Conservation (phyloP, 2,888 invertebrate genomes). For the Nymphalis polychloros region DNA sequence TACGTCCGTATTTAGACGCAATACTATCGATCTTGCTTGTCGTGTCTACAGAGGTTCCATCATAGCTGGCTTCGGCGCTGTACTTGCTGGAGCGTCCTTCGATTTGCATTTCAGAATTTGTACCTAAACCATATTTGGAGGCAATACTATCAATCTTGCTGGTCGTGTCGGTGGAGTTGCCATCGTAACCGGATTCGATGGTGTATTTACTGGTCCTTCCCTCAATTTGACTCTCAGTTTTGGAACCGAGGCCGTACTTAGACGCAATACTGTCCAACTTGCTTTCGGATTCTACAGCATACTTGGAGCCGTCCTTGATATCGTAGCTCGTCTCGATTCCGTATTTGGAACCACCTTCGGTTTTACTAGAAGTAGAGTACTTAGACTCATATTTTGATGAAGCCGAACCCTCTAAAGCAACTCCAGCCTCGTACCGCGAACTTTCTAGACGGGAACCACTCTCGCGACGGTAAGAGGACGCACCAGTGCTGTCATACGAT, state of each 20-base stretch:
- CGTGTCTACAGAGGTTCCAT: slow-evolving; percentile 46
- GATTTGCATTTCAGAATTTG: slow-evolving; percentile 54
- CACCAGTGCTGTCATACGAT: slow-evolving; percentile 60
- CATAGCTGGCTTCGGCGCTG: slow-evolving; percentile 55
- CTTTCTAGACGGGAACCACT: slow-evolving; percentile 66
- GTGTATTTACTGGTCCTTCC: slow-evolving; percentile 42
- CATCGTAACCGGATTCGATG: slow-evolving; percentile 43
- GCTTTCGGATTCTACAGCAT: slow-evolving; percentile 55
- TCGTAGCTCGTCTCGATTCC: slow-evolving; percentile 54
- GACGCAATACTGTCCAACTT: slow-evolving; percentile 63
- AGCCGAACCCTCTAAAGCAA: slow-evolving; percentile 60
- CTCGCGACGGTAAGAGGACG: slow-evolving; percentile 66
- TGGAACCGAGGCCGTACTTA: slow-evolving; percentile 66
- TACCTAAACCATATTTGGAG: slow-evolving; percentile 52
- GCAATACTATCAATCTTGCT: slow-evolving; percentile 55
- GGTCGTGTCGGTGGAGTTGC: slow-evolving; percentile 43
- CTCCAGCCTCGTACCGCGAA: slow-evolving; percentile 57
- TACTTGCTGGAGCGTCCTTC: slow-evolving; percentile 57
- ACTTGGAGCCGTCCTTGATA: slow-evolving; percentile 48
- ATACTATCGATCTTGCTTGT: slow-evolving; percentile 58
- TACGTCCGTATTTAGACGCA: slow-evolving; percentile 57
- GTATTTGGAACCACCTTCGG: slow-evolving; percentile 48
- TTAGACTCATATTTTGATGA: slow-evolving; percentile 68
- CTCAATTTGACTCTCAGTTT: slow-evolving; percentile 43
- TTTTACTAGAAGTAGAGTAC: slow-evolving; percentile 56